Evolutionary conservation across 2,888 invertebrate genomes (phyloP), one percentile per base, ranked within the genome.

Genomic region (Temnothorax unifasciatus): DNA sequence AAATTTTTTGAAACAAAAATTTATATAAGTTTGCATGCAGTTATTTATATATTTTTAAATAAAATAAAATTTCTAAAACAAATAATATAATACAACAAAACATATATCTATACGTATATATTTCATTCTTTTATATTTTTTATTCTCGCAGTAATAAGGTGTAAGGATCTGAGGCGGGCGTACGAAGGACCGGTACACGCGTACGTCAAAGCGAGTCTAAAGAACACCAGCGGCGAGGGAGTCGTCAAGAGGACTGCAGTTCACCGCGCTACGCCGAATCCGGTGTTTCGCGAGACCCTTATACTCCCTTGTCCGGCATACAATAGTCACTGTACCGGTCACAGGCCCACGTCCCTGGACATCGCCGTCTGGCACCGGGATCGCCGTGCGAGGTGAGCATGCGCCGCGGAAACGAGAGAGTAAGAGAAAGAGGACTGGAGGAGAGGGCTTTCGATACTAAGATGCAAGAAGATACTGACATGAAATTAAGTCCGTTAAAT

Each of bases 341-440:
- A 77, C 74, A 92, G 95, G 95, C 61, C 96, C 71, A 96, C 96
- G 92, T 96, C 96, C 94, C 95, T 98, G 64, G 96, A 97, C 91
- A 96, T 98, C 90, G 98, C 98, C 64, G 98, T 98, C 66, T 98
- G 98, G 98, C 98, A 98, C 94, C 96, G 98, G 89, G 97, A 98
- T 95, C 96, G 97, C 90, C 97, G 96, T 90, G 96, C 97, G 94
- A 97, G 97, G 98, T 98, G 96, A 96, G 96, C 95, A 95, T 86
- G 83, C 85, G 82, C 82, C 64, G 52, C 68, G n/a, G 21, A 66
- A 13, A 66, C 3, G 13, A 9, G 71, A 15, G 11, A 34, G 1
- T 44, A 41, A 73, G 21, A n/a, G 47, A 59, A 5, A 44, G 75
- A n/a, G 61, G 6, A 63, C 6, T 21, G 50, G 11, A 13, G 18